A percentile compares a stretch with the other conserved stretches of the same genome.
phyloP scores from a whole-genome alignment of 2,888 invertebrate genomes.

The Toxonevra muliebris region DNA sequence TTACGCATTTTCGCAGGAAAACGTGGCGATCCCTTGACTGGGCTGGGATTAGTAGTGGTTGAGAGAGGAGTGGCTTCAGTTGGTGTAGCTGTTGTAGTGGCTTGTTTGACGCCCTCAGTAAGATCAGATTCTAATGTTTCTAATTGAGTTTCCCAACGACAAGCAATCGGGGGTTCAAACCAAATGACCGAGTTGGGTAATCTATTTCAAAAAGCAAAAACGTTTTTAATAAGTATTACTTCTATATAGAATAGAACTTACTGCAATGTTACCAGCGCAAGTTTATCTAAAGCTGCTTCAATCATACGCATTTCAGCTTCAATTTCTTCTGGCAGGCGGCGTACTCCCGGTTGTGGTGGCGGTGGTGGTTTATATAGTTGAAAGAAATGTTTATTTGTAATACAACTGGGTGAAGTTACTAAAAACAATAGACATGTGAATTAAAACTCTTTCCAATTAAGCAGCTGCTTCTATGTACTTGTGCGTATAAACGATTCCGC shows the following conservation, averaged over 20 bases:
- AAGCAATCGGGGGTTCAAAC: constrained; percentile 81
- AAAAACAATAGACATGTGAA: constrained; percentile 8
- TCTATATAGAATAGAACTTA: constrained; percentile 59
- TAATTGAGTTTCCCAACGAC: constrained; percentile 72
- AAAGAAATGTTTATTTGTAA: constrained; percentile 71
- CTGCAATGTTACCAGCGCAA: constrained; percentile 77
- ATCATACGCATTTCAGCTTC: constrained; percentile 80
- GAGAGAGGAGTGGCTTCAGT: constrained; percentile 50
- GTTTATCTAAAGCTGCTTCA: constrained; percentile 77
- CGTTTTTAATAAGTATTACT: not conserved
- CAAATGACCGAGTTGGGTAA: constrained; percentile 77
- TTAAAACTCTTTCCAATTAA: not conserved
- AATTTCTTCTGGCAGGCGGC: constrained; percentile 80
- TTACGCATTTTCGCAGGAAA: constrained; percentile 48
- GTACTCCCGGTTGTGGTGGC: constrained; percentile 72
- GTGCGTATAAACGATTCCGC: constrained; percentile 61
- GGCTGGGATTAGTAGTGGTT: constrained; percentile 53
- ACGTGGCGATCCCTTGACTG: constrained; percentile 54
- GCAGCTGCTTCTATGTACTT: constrained; percentile 43
- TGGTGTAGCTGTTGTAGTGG: constrained; percentile 15
- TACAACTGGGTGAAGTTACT: constrained; percentile 65
- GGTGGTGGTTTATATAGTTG: constrained; percentile 76
- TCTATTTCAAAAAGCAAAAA: constrained; percentile 58
- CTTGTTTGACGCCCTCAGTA: constrained; percentile 49
- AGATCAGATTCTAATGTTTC: constrained; percentile 61